A percentile compares a stretch with the other conserved stretches of the same genome.
phyloP scores from a whole-genome alignment of 2,888 invertebrate species.

The Netelia melanura region DNA sequence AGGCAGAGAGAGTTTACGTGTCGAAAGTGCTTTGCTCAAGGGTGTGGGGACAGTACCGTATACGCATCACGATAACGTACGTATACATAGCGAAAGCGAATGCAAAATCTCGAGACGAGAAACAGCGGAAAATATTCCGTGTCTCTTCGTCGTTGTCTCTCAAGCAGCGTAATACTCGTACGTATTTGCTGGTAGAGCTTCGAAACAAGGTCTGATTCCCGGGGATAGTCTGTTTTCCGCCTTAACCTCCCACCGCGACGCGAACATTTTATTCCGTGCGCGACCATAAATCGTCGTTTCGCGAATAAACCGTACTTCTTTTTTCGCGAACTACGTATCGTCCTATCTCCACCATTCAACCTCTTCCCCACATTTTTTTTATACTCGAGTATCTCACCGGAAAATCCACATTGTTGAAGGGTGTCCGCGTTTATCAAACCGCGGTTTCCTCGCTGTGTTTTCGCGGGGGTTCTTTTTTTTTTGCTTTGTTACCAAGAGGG shows the following conservation, averaged over 20 bases:
- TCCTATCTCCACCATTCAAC: background rate
- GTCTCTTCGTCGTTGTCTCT: slow-evolving; percentile 40
- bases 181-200: slow-evolving; percentile 17
- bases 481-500: background rate
- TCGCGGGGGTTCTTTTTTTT: background rate
- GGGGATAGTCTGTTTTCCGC: slow-evolving; percentile 58
- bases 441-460: slow-evolving; percentile 13
- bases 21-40: slow-evolving; percentile 40
- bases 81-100: slow-evolving; percentile 35
- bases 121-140: slow-evolving; percentile 27
- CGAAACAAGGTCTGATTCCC: slow-evolving; percentile 7
- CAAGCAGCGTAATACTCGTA: slow-evolving; percentile 54
- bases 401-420: slow-evolving; percentile 40
- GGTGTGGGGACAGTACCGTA: background rate
- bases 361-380: background rate
- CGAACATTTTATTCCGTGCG: slow-evolving; percentile 37
- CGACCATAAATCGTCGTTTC: slow-evolving; percentile 61
- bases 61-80: background rate
- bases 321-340: slow-evolving; percentile 27
- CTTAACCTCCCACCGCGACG: slow-evolving; percentile 54
- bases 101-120: slow-evolving; percentile 57
- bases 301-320: slow-evolving; percentile 58
- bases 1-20: background rate
- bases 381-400: slow-evolving; percentile 41
- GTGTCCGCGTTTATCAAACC: slow-evolving; percentile 44